Evolutionary conservation across 2,888 invertebrate species (phyloP), one percentile per base, ranked within the genome.

Genomic region (Eubasilissa splendida): DNA sequence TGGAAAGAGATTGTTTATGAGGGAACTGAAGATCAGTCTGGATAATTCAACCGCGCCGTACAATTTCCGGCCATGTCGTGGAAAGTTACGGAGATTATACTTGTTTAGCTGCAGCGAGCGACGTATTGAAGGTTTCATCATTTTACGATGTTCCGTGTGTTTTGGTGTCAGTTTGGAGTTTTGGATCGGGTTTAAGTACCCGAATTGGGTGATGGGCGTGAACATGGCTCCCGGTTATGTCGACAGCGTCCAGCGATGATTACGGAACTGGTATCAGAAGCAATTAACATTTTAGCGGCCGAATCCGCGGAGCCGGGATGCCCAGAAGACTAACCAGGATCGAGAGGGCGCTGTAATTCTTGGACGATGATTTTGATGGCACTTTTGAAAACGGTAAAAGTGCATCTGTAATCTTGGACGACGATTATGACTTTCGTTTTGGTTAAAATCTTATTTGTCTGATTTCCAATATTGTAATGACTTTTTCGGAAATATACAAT

Each of bases 191-290:
- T 22, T 50, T 12, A 10, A 70, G 71, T 56, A 58, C 11, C n/a
- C 71, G 54, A 73, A 56, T 54, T 76, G 76, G 50, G 42, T 54
- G 65, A 63, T 65, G 79, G 79, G 79, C 79, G 79, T 79, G 58
- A 66, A 79, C 79, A 75, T 50, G 68, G 75, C 79, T 79, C 79
- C 79, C 79, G 79, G 79, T 79, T 75, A 63, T 76, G 76, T 65
- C 76, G 76, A 76, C 76, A 76, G 54, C 76, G 52, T 54, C 75
- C 59, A 59, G 52, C 75, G 60, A 52, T 42, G 60, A 59, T 60
- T 59, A 14, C 59, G 75, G 75, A 75, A 59, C 75, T 60, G 75
- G 60, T 59, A 60, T 33, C 65, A 65, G 76, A 33, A 22, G 54
- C 76, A 76, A 76, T 76, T 76, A 76, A 65, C 76, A 65, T 76